These are phyloP conservation scores for Gymnosoma rotundatum DNA, from an alignment of 2,888 invertebrate genomes.

Conservation along the genomic window DNA sequence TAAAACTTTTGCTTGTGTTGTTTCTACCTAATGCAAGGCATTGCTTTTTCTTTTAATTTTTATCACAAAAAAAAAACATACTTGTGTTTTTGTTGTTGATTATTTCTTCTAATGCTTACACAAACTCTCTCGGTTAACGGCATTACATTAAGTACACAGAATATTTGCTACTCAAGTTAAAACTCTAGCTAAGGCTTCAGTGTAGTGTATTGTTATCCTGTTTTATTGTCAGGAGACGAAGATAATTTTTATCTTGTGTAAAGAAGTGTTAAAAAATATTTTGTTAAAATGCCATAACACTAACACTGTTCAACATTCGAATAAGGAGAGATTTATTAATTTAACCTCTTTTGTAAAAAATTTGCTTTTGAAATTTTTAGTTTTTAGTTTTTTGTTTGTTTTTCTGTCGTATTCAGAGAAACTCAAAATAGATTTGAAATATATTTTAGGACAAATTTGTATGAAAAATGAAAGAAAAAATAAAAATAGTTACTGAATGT, in stretches of 20 bases:
- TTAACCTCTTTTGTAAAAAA: too few relatives aligned
- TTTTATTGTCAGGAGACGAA: background rate
- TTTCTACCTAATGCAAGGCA: slow-evolving; percentile 13
- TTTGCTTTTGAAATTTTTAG: too few relatives aligned
- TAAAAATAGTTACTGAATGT: too few relatives aligned
- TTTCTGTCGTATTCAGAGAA: too few relatives aligned
- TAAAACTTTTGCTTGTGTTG: slow-evolving; percentile 25
- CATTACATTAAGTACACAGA: background rate
- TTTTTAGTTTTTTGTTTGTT: too few relatives aligned
- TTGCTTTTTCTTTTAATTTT: slow-evolving; percentile 22
- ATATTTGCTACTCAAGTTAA: background rate
- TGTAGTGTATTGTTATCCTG: slow-evolving; percentile 1
- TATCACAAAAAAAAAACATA: background rate
- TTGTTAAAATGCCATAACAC: background rate
- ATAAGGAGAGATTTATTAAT: background rate
- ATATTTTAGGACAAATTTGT: too few relatives aligned
- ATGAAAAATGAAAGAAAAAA: too few relatives aligned
- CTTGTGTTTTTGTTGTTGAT: slow-evolving; percentile 35
- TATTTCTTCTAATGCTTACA: background rate
- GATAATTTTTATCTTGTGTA: background rate
- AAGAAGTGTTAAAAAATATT: background rate
- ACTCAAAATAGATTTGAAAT: too few relatives aligned
- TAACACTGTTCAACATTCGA: background rate
- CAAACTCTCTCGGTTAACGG: slow-evolving; percentile 1
- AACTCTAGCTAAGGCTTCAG: background rate